Percentiles rank a stretch among this genome's conserved stretches.
Evolutionary conservation across 2,888 invertebrate species (phyloP).

Genomic region (Agonopterix heracliana): DNA sequence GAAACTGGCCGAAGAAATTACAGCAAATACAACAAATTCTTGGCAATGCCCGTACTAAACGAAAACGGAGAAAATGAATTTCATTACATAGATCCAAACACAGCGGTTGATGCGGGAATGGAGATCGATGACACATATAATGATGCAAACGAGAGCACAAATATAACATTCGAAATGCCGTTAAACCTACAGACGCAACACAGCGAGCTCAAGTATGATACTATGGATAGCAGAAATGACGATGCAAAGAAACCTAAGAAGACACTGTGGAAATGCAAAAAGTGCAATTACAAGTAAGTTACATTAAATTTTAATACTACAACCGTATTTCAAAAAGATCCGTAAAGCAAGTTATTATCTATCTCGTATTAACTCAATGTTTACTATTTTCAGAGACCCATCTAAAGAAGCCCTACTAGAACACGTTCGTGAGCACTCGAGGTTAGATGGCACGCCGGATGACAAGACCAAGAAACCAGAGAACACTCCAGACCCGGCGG

Average conservation of each 20-base stretch:
- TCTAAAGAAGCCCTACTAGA: conserved; percentile 66
- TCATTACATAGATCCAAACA: conserved; percentile 57
- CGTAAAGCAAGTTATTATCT: background rate
- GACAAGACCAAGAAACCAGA: conserved; percentile 51
- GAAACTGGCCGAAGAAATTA: conserved; percentile 94
- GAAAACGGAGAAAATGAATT: conserved; percentile 71
- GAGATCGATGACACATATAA: conserved; percentile 68
- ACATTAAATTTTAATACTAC: background rate
- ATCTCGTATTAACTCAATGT: background rate
- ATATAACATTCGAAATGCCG: conserved; percentile 71
- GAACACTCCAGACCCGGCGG: conserved; percentile 55
- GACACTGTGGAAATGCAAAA: conserved; percentile 92
- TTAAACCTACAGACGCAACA: conserved; percentile 74
- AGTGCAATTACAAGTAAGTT: conserved; percentile 89
- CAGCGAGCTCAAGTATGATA: conserved; percentile 41
- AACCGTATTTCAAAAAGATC: background rate
- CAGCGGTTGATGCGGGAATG: conserved; percentile 55
- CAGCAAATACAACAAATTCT: conserved; percentile 93
- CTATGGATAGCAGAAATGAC: conserved; percentile 38
- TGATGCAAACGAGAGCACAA: conserved; percentile 55
- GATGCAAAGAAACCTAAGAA: conserved; percentile 77
- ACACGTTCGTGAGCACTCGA: conserved; percentile 65
- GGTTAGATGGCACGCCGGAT: conserved; percentile 31
- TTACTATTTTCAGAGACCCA: conserved; percentile 50
- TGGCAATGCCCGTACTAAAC: conserved; percentile 79